Conservation (phyloP, 2,888 invertebrate species). For the Mystacides longicornis region DNA sequence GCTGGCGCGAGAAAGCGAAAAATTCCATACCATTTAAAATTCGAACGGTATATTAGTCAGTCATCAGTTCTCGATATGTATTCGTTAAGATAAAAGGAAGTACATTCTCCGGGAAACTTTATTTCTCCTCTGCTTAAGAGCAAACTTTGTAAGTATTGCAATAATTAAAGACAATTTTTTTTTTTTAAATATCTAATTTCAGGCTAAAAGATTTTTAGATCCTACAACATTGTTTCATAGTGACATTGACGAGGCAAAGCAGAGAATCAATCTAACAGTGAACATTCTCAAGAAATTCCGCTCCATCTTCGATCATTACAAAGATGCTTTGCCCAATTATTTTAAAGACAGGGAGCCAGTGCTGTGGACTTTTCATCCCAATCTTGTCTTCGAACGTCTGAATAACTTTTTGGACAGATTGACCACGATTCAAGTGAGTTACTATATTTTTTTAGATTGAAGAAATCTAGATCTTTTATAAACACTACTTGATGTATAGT, state of each 20-base stretch:
- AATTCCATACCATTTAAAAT: too few species aligned
- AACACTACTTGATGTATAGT: too few species aligned
- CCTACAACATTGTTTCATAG: constrained; percentile 90
- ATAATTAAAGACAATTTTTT: too few species aligned
- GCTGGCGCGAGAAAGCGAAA: too few species aligned
- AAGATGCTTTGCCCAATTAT: constrained; percentile 58
- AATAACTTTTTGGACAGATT: constrained; percentile 70
- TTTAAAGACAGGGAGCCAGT: constrained; percentile 53
- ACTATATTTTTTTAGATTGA: too few species aligned
- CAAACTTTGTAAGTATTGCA: too few species aligned
- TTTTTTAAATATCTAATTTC: constrained; percentile 9
- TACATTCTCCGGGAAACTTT: too few species aligned
- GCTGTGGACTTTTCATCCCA: constrained; percentile 78
- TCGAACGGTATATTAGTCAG: too few species aligned
- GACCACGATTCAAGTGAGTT: constrained; percentile 58
- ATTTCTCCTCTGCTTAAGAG: too few species aligned
- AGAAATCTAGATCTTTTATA: too few species aligned
- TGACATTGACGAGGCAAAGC: constrained; percentile 88
- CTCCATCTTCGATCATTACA: constrained; percentile 60
- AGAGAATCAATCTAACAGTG: constrained; percentile 65
- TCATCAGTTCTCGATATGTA: too few species aligned
- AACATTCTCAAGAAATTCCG: constrained; percentile 58
- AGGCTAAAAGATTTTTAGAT: constrained; percentile 85
- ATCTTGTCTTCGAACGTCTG: constrained; percentile 71
- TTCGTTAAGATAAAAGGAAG: too few species aligned